These are phyloP conservation scores for Corythornis leucogaster DNA, from an alignment of 2,797 vertebrate genomes.

Conservation along the genomic window DNA sequence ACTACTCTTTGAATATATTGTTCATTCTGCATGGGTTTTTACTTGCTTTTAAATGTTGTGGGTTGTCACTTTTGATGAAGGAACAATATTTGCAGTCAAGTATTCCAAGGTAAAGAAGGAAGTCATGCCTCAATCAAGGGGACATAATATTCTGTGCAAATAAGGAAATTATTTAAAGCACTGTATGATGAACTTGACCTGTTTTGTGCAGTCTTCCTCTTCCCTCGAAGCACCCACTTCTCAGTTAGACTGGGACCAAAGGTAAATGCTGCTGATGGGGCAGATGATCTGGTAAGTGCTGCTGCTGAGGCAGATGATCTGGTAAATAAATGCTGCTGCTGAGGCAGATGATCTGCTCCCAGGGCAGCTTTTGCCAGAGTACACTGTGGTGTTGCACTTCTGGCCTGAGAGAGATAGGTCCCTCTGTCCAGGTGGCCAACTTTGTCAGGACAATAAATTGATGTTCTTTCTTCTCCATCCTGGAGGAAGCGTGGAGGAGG, in stretches of 20 bases:
- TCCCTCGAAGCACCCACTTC: neutral
- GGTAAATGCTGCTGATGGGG: neutral
- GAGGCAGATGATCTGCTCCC: neutral
- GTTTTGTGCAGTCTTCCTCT: neutral
- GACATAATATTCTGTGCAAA: neutral
- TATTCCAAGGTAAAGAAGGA: neutral
- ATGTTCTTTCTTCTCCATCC: constrained; percentile 19
- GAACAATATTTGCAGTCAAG: neutral
- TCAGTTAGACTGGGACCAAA: neutral
- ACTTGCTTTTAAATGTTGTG: neutral
- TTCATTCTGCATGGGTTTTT: neutral
- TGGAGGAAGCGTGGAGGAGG: constrained; percentile 12
- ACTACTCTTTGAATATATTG: neutral
- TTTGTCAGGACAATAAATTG: neutral
- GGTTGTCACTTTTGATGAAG: neutral
- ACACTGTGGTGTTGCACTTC: neutral
- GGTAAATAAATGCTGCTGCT: neutral
- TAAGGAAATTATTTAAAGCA: neutral
- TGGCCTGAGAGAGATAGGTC: neutral
- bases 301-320: neutral
- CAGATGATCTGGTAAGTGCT: too few relatives aligned
- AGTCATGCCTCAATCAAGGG: neutral
- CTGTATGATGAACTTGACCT: neutral
- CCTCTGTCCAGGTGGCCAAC: constrained; percentile 32
- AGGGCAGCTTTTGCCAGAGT: neutral